phyloP scores from a whole-genome alignment of 2,797 vertebrate genomes.

The Anguilla marmorata region DNA sequence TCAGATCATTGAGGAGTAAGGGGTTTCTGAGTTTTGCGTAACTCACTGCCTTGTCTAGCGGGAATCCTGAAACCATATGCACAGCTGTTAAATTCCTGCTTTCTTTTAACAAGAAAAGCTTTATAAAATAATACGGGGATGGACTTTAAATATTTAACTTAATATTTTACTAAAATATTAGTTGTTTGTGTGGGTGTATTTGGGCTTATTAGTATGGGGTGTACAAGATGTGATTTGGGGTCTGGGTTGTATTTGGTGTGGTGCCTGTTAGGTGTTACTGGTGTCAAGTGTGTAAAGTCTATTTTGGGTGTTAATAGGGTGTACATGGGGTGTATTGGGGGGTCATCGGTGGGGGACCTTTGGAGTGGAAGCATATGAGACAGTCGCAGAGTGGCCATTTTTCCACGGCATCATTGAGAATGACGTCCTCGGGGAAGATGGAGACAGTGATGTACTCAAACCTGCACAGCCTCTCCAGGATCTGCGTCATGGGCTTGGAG shows the following conservation, averaged over 20 bases:
- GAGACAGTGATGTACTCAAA: conserved; percentile 94
- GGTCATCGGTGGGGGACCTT: conserved; percentile 73
- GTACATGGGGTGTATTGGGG: neutral
- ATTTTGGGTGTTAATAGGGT: neutral
- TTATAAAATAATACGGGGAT: neutral
- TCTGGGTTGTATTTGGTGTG: neutral
- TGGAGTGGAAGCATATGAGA: conserved; percentile 97
- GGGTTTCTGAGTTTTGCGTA: conserved; percentile 94
- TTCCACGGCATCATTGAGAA: conserved; percentile 91
- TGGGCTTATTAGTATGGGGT: neutral
- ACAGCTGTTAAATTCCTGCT: neutral
- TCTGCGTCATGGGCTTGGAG: conserved; percentile 98
- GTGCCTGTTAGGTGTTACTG: neutral
- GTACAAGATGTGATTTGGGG: neutral
- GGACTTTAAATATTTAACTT: neutral
- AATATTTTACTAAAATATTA: neutral
- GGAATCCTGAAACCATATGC: conserved; percentile 79
- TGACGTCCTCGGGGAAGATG: conserved; percentile 93
- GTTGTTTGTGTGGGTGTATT: neutral
- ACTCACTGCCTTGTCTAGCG: conserved; percentile 94
- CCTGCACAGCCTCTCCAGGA: conserved; percentile 93
- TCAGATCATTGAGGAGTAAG: conserved; percentile 93
- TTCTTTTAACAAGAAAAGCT: neutral
- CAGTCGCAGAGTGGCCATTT: conserved; percentile 95
- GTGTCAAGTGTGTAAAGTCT: neutral